phyloP scores from a whole-genome alignment of 2,797 vertebrate genomes.

The Tokudaia tokunoshimensis region DNA sequence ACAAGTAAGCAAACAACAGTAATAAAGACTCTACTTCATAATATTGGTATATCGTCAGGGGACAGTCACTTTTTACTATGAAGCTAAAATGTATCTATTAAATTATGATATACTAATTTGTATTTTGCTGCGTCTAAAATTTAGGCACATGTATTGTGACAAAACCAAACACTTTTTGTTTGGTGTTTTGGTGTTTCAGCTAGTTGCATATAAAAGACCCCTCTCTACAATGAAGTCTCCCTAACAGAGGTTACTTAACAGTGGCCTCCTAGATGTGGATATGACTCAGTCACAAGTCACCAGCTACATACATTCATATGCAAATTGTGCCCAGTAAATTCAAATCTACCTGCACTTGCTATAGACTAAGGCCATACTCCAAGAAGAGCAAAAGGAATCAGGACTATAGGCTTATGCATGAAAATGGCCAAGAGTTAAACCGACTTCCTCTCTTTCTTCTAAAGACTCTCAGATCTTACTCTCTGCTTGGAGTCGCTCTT shows the following conservation, averaged over 20 bases:
- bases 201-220: neutral
- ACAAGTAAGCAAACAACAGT: neutral
- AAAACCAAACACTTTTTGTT: neutral
- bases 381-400: neutral
- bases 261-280: neutral
- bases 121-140: constrained; percentile 24
- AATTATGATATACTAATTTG: constrained; percentile 14
- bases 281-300: neutral
- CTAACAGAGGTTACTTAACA: neutral
- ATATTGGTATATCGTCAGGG: constrained; percentile 9
- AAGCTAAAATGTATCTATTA: constrained; percentile 29
- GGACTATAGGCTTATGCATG: neutral
- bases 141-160: neutral
- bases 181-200: neutral
- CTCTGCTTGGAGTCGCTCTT: neutral
- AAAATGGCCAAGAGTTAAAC: neutral
- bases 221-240: neutral
- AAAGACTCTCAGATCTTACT: neutral
- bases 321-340: neutral
- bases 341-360: neutral
- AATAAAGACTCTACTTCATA: constrained; percentile 14
- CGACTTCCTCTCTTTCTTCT: neutral
- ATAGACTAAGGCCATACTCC: neutral
- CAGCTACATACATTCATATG: neutral
- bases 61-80: neutral